A percentile compares a stretch with the other conserved stretches of the same genome.
Evolutionary conservation across 1,140 invertebrate species (phyloP).

Genomic region (Leguminivora glycinivorella): DNA sequence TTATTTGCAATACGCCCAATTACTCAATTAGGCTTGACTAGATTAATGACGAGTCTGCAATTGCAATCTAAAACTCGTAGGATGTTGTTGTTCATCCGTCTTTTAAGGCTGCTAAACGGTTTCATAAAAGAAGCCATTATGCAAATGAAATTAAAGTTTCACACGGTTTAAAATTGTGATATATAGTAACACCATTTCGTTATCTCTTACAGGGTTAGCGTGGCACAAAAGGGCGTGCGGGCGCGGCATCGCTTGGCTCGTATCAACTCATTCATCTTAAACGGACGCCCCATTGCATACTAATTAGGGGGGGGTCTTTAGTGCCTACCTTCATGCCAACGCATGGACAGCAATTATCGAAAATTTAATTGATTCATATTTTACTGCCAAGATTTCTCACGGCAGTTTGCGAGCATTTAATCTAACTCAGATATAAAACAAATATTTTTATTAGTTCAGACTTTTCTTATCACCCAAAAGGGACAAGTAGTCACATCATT

Average conservation of each 20-base stretch:
- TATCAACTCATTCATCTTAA: conserved; percentile 58
- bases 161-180: conserved; percentile 18
- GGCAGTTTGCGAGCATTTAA: not conserved
- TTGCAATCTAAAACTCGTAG: too few species aligned
- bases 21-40: too few species aligned
- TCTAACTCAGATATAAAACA: not conserved
- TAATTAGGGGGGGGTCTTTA: conserved; percentile 41
- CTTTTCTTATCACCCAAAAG: too few species aligned
- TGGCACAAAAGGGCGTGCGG: conserved; percentile 56
- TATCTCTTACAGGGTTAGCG: conserved; percentile 36
- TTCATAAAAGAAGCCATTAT: not conserved
- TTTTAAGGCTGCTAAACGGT: not conserved
- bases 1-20: too few species aligned
- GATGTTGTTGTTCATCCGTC: too few species aligned
- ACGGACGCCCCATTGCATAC: conserved; percentile 57
- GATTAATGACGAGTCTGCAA: too few species aligned
- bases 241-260: conserved; percentile 49
- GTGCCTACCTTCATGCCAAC: conserved; percentile 19
- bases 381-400: conserved; percentile 3
- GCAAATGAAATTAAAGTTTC: conserved; percentile 2
- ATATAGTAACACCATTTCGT: conserved; percentile 15
- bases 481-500: too few species aligned
- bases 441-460: not conserved
- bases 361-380: conserved; percentile 10
- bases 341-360: conserved; percentile 4